A percentile compares a stretch with the other conserved stretches of the same genome.
Evolutionary conservation across 2,113 vertebrate species (phyloP).

Genomic region (Dascyllus trimaculatus): DNA sequence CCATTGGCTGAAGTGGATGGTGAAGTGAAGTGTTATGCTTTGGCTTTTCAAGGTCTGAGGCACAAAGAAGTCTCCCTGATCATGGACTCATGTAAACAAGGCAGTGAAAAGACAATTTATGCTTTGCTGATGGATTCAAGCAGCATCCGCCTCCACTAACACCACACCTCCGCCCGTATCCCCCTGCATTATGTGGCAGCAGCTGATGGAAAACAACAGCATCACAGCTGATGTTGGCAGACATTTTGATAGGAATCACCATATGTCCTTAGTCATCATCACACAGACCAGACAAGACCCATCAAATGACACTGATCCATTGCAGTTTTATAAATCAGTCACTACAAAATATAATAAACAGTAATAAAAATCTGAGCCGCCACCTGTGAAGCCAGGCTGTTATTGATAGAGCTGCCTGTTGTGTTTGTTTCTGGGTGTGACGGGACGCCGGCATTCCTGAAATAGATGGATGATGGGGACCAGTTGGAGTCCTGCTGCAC

Average conservation of each 20-base stretch:
- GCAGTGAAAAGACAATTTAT: constrained; percentile 73
- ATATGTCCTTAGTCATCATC: constrained; percentile 18
- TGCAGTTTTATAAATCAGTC: constrained; percentile 18
- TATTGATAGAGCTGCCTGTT: constrained; percentile 42
- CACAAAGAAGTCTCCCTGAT: constrained; percentile 57
- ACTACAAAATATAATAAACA: constrained; percentile 8
- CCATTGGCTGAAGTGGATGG: constrained; percentile 71
- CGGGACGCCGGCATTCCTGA: constrained; percentile 56
- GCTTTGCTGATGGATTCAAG: constrained; percentile 68
- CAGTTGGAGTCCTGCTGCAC: constrained; percentile 56
- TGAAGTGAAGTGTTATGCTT: constrained; percentile 70
- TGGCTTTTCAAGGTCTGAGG: constrained; percentile 67
- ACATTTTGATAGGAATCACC: constrained; percentile 41
- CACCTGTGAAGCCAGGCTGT: constrained; percentile 14
- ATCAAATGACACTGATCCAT: constrained; percentile 20
- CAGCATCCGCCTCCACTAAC: background rate
- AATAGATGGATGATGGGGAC: constrained; percentile 68
- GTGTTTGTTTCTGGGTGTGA: constrained; percentile 57
- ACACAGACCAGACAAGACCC: constrained; percentile 6
- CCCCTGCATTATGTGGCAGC: constrained; percentile 24
- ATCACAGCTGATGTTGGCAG: constrained; percentile 42
- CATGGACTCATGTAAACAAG: constrained; percentile 74
- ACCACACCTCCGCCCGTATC: background rate
- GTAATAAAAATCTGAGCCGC: constrained; percentile 13
- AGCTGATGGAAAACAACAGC: constrained; percentile 53